Evolutionary conservation across 2,888 invertebrate species (phyloP).

Genomic region (Monochamus alternatus): DNA sequence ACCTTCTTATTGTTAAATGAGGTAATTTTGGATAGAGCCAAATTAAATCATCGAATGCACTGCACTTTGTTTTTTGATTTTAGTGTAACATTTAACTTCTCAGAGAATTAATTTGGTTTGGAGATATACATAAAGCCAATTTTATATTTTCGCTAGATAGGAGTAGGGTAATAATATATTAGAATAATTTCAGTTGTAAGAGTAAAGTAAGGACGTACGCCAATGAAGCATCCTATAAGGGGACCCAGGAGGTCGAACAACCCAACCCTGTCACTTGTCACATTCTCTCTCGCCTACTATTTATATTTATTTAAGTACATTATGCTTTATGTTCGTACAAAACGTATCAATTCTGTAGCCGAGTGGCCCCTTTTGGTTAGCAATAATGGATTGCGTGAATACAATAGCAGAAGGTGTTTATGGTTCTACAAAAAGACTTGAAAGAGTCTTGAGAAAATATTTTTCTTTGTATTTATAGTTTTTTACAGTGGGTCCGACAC

Average conservation of each 20-base stretch:
- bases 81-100: not conserved
- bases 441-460: slow-evolving; percentile 49
- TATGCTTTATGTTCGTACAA: slow-evolving; percentile 61
- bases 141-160: not conserved
- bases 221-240: slow-evolving; percentile 55
- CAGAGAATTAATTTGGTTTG: not conserved
- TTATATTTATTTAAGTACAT: slow-evolving; percentile 64
- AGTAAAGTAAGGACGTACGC: slow-evolving; percentile 9
- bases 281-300: slow-evolving; percentile 65
- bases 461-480: slow-evolving; percentile 44
- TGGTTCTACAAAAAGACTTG: slow-evolving; percentile 35
- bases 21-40: too few species aligned
- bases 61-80: too few species aligned
- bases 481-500: slow-evolving; percentile 36
- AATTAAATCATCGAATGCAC: too few species aligned
- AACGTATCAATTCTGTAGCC: slow-evolving; percentile 62
- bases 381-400: slow-evolving; percentile 53
- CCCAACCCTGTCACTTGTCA: slow-evolving; percentile 67
- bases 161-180: not conserved
- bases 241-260: slow-evolving; percentile 62
- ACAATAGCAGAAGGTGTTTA: slow-evolving; percentile 57
- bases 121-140: not conserved
- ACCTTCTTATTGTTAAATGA: too few species aligned
- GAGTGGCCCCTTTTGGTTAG: slow-evolving; percentile 53
- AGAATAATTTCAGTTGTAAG: not conserved